Conservation (phyloP, 2,797 vertebrate species). For the Chaunax sp. region DNA sequence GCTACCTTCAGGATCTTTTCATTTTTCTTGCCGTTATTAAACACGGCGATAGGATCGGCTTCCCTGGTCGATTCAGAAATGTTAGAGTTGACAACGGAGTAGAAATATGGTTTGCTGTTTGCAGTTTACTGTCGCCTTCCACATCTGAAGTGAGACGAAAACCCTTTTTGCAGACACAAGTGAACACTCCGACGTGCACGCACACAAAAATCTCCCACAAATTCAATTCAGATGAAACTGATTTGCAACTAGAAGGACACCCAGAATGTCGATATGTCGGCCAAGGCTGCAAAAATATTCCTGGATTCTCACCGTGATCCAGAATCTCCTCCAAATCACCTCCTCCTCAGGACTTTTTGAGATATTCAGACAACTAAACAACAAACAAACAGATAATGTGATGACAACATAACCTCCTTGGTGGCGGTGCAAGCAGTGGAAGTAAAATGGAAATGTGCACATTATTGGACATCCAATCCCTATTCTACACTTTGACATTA, state of each 20-base stretch:
- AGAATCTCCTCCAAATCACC: too few species aligned
- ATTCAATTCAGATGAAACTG: not conserved
- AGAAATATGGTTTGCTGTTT: slow-evolving; percentile 51
- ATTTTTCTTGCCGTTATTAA: slow-evolving; percentile 83
- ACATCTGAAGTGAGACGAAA: slow-evolving; percentile 37
- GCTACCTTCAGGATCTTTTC: slow-evolving; percentile 82
- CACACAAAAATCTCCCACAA: not conserved
- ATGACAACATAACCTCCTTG: too few species aligned
- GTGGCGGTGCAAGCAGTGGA: too few species aligned
- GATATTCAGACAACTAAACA: too few species aligned
- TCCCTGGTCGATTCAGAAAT: slow-evolving; percentile 70
- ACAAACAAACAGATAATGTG: too few species aligned
- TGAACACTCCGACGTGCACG: not conserved
- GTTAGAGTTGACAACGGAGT: slow-evolving; percentile 56
- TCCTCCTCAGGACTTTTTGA: too few species aligned
- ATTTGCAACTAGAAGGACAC: not conserved
- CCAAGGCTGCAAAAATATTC: too few species aligned
- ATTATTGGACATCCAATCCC: too few species aligned
- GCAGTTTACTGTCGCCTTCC: slow-evolving; percentile 36
- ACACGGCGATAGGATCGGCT: slow-evolving; percentile 71
- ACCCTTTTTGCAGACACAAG: slow-evolving; percentile 3
- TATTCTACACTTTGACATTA: too few species aligned
- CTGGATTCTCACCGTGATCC: too few species aligned
- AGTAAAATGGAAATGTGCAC: too few species aligned
- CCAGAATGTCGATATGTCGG: too few species aligned